Conservation (phyloP, 2,797 vertebrate genomes). For the Aselliscus stoliczkanus region DNA sequence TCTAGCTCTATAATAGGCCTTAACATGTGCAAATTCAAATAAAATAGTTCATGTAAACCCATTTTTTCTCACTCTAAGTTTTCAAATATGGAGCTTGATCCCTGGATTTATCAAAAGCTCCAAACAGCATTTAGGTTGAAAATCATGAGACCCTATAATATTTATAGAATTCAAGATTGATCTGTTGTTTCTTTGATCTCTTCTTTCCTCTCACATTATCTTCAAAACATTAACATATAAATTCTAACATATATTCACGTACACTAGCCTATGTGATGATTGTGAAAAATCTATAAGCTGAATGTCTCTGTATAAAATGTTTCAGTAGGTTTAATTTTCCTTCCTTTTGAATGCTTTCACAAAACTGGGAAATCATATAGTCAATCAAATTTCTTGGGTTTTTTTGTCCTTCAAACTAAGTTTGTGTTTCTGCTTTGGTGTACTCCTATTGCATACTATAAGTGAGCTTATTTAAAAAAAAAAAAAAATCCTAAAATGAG, state of each 20-base stretch:
- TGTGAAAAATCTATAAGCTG: not conserved
- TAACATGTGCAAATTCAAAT: not conserved
- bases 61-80: not conserved
- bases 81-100: not conserved
- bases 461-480: not conserved
- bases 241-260: not conserved
- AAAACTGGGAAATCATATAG: not conserved
- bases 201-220: not conserved
- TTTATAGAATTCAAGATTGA: not conserved
- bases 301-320: not conserved
- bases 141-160: not conserved
- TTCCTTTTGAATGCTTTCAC: conserved; percentile 26
- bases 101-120: not conserved
- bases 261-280: not conserved
- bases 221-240: not conserved
- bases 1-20: not conserved
- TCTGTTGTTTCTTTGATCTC: not conserved
- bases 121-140: not conserved
- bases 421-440: conserved; percentile 58
- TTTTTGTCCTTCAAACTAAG: not conserved
- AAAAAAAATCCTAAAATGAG: conserved; percentile 35
- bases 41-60: not conserved
- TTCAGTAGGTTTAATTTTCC: not conserved
- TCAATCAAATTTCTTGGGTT: conserved; percentile 27
- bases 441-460: conserved; percentile 40